phyloP scores from a whole-genome alignment of 2,113 vertebrate genomes.

The Barbus barbus region DNA sequence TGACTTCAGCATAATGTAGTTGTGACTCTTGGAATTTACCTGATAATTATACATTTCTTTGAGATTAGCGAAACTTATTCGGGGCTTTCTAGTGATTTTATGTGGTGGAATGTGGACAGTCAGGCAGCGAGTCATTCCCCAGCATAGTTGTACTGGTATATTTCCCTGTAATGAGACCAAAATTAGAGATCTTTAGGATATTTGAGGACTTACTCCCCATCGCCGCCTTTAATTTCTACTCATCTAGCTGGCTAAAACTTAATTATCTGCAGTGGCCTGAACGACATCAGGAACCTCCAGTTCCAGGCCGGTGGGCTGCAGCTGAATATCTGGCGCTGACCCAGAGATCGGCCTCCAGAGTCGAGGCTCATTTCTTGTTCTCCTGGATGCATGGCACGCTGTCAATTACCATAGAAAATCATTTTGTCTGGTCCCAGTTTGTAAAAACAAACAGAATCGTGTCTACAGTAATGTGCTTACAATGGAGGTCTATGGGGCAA shows the following conservation, averaged over 20 bases:
- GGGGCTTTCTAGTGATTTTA: too few species aligned
- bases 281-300: not conserved
- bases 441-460: not conserved
- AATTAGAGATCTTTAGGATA: not conserved
- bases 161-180: not conserved
- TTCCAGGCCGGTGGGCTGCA: not conserved
- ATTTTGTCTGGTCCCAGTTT: not conserved
- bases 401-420: not conserved
- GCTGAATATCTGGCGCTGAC: not conserved
- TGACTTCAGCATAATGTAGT: not conserved
- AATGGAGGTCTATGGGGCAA: not conserved
- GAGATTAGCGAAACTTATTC: too few species aligned
- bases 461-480: not conserved
- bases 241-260: not conserved
- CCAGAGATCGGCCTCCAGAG: not conserved
- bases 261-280: not conserved
- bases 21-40: not conserved
- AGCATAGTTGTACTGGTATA: not conserved
- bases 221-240: not conserved
- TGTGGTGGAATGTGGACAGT: not conserved
- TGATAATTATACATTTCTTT: not conserved
- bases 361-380: not conserved
- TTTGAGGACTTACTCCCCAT: not conserved
- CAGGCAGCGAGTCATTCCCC: not conserved
- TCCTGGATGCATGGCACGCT: not conserved